Base-by-base conservation (phyloP, 2,888 invertebrate species). In the Heliconius ismenius region DNA sequence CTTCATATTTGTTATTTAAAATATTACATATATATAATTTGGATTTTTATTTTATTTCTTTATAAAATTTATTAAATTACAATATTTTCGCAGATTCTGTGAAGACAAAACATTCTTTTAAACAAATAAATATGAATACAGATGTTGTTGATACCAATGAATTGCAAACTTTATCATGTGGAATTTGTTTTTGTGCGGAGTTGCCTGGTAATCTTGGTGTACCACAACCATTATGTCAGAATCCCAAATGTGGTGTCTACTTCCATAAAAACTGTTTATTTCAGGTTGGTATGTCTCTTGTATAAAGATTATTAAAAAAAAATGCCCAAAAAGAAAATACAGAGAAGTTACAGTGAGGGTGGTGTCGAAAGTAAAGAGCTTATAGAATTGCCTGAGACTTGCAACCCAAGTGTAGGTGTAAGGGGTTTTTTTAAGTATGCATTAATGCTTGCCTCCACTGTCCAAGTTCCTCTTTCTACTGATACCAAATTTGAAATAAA, bases 161-260 rank as follows among this genome's bases (percentile, higher is more conserved):
- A 62, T 63, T 73, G 24, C 84, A 86, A 74, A 76, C 76, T 26
- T 76, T 82, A 68, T 79, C 83, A 13, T 93, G 93, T 83, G 87
- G 87, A 26, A 93, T 93, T 81, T 93, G 93, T 78, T 85, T 92
- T 10, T 90, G 90, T 84, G 75, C 83, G 26, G 86, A 89, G 73
- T 79, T 92, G 67, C 87, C 88, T 7, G 88, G 86, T 67, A 78
- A 79, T 32, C 81, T 84, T 36, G 87, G 88, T 26, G 76, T 90
- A n/a, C 93, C 93, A 7, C 87, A 89, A 65, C 93, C 93, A n/a
- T 81, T 93, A 24, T 93, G 93, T 77, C 88, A 88, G 80, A 92
- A 92, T 81, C 60, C 81, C 28, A 80, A 79, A 13, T 93, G 93
- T 86, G 91, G 89, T 24, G 89, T 89, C 60, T 88, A 88, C 80